Conservation (phyloP, 2,888 invertebrate species). For the Nebria salina region DNA sequence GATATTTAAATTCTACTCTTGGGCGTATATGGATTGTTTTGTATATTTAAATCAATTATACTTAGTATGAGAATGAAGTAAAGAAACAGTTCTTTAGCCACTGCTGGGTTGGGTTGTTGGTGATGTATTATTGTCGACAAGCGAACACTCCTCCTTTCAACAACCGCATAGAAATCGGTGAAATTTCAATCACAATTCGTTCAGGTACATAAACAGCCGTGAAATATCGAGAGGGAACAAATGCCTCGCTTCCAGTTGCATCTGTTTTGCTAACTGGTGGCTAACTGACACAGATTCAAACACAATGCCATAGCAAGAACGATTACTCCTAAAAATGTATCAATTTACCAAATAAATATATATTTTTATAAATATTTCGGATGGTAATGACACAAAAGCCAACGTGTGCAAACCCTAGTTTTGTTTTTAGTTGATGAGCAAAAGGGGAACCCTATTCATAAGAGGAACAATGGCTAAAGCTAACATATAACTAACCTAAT, state of each 20-base stretch:
- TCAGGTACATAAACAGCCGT: slow-evolving; percentile 42
- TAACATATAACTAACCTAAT: not conserved
- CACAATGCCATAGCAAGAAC: not conserved
- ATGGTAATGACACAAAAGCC: not conserved
- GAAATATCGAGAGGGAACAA: slow-evolving; percentile 19
- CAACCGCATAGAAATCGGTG: slow-evolving; percentile 40
- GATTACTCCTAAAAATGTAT: too few relatives aligned
- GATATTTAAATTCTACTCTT: not conserved
- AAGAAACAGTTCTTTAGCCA: not conserved
- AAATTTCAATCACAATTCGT: slow-evolving; percentile 45
- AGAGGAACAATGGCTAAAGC: not conserved
- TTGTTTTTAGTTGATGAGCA: not conserved
- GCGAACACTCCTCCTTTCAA: slow-evolving; percentile 23
- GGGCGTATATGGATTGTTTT: not conserved
- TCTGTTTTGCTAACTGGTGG: slow-evolving; percentile 1
- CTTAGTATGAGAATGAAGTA: too few relatives aligned
- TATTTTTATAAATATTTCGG: too few relatives aligned
- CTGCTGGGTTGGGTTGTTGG: not conserved
- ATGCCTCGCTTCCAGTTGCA: not conserved
- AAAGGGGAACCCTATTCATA: not conserved
- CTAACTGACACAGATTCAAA: not conserved
- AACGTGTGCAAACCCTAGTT: not conserved
- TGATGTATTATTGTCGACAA: slow-evolving; percentile 10
- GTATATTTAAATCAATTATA: too few relatives aligned
- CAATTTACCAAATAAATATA: too few relatives aligned